Base-by-base conservation (phyloP, 2,797 vertebrate species). In the Oreonectes daqikongensis region DNA sequence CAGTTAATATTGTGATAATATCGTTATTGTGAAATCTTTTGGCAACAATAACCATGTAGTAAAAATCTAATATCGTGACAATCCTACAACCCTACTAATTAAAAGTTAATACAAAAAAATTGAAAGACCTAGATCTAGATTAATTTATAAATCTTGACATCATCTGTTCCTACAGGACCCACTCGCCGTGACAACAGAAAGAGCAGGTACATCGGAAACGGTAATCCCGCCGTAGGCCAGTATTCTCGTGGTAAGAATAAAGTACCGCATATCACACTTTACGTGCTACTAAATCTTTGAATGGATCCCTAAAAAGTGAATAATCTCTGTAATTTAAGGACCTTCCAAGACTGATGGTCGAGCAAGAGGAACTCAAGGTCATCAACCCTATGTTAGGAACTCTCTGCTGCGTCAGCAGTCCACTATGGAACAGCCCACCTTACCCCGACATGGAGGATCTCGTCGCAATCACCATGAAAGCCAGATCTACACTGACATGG, bases 401-500 rank as follows among this genome's bases (percentile, higher is more conserved):
- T 90, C 93, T 4, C 69, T 93, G 32, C 73, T 92, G 2, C 88
- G 89, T 11, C 89, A 93, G 63, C 93, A 94, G 85, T 88, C 89
- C 78, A 94, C 83, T 80, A 90, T 92, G 90, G 94, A 95, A 8
- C 94, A 95, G 79, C 94, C 94, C 63, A 92, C 81, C 12, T 85
- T 95, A 32, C 94, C 94, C 0, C 84, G 90, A n/a, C 75, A 83
- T 35, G 83, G 81, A 1, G 85, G 88, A 0, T 79, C 87, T 52
- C 84, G 84, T 4, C 38, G 77, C 70, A 3, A 83, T 80, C 73
- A 87, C 44, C 78, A 84, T 70, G 92, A 86, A 79, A 87, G 59
- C 82, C 80, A 87, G 78, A 48, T 50, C 0, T 73, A 83, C 0
- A 15, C 38, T 6, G 90, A 95, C 86, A 89, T 92, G 89, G 89